Conservation (phyloP, 1,140 invertebrate genomes). For the Temnothorax curvispinosus region DNA sequence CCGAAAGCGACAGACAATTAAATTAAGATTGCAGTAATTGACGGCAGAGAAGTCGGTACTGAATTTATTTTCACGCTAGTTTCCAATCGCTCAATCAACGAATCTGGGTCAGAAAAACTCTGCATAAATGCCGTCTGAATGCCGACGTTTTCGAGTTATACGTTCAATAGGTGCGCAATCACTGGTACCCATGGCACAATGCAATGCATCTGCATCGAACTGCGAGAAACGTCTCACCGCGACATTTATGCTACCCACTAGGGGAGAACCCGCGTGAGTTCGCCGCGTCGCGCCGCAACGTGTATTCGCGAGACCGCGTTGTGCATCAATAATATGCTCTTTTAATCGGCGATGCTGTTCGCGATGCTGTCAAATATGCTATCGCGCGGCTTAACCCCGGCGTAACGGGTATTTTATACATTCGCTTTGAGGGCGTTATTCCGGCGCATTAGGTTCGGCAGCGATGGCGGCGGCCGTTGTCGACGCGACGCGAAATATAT, state of each 20-base stretch:
- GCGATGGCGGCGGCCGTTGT: not conserved
- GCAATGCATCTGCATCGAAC: not conserved
- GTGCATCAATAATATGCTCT: constrained; percentile 6
- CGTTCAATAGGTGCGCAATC: not conserved
- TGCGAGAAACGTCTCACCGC: not conserved
- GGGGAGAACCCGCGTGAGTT: not conserved
- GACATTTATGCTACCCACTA: not conserved
- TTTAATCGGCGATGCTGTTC: constrained; percentile 12
- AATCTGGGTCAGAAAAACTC: not conserved
- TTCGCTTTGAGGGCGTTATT: constrained; percentile 37
- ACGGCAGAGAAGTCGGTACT: not conserved
- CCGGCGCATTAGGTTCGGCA: not conserved
- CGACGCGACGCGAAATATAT: not conserved
- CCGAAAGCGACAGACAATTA: not conserved
- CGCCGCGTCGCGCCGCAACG: not conserved
- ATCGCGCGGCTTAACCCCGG: not conserved
- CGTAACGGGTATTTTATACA: not conserved
- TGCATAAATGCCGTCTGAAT: not conserved
- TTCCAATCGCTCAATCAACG: not conserved
- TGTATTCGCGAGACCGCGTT: not conserved
- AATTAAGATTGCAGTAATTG: not conserved
- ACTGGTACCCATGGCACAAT: not conserved
- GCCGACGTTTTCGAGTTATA: not conserved
- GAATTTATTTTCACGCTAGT: not conserved
- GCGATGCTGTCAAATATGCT: not conserved